Evolutionary conservation across 2,113 vertebrate genomes (phyloP).

Genomic region (Eulacestoma nigropectus): DNA sequence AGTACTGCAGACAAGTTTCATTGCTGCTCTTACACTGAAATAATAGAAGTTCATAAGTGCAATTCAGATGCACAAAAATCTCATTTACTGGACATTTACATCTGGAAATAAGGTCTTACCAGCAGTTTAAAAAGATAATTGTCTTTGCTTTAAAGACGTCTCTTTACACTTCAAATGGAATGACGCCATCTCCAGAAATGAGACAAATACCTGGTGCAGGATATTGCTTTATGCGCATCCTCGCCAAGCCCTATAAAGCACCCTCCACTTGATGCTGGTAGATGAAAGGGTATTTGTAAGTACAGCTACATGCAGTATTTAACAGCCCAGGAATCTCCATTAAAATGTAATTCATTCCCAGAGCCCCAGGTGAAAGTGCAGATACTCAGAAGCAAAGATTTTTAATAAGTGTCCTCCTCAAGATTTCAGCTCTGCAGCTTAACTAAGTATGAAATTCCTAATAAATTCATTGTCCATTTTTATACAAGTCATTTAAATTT

Average conservation of each 20-base stretch:
- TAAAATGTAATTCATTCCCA: background rate
- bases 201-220: background rate
- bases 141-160: background rate
- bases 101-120: background rate
- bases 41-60: rapidly evolving
- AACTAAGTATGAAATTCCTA: background rate
- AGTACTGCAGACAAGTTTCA: background rate
- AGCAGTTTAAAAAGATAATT: background rate
- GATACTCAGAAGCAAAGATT: background rate
- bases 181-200: background rate
- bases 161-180: background rate
- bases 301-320: background rate
- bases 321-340: background rate
- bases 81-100: background rate
- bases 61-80: background rate
- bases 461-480: background rate
- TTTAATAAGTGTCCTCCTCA: background rate
- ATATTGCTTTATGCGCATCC: background rate
- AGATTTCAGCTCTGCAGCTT: background rate
- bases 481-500: background rate
- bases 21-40: background rate
- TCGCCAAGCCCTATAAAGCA: background rate
- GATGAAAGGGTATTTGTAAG: background rate
- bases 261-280: background rate
- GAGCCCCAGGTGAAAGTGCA: background rate